A percentile compares a stretch with the other conserved stretches of the same genome.
phyloP scores from a whole-genome alignment of 1,140 invertebrate species.

The Frieseomelitta varia region DNA sequence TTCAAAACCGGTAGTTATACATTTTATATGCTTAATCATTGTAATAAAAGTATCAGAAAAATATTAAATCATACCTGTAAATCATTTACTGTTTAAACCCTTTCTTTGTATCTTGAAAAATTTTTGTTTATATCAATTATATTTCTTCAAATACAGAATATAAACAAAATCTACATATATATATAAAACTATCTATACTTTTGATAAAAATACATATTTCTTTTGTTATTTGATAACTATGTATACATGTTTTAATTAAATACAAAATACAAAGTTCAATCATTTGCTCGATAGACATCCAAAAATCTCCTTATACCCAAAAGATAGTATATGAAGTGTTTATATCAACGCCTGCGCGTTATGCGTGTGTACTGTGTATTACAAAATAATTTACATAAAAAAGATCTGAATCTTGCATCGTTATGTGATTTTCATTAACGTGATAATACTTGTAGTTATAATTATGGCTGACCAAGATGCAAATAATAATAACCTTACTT shows the following conservation, averaged over 20 bases:
- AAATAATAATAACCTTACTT: conserved; percentile 60
- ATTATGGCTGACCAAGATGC: conserved; percentile 70
- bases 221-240: not conserved
- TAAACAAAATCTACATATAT: not conserved
- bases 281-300: not conserved
- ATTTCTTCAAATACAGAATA: not conserved
- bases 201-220: not conserved
- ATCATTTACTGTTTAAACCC: not conserved
- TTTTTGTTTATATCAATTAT: not conserved
- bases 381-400: conserved; percentile 53
- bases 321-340: conserved; percentile 22
- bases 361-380: conserved; percentile 42
- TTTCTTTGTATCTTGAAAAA: not conserved
- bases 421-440: conserved; percentile 27
- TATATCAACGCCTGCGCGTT: conserved; percentile 43
- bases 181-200: not conserved
- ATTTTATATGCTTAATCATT: conserved; percentile 34
- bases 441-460: not conserved
- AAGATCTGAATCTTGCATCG: conserved; percentile 10
- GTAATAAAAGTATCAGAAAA: conserved; percentile 22
- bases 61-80: not conserved
- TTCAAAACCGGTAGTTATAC: conserved; percentile 49
- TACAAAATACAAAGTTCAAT: conserved; percentile 35
- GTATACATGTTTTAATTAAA: not conserved
- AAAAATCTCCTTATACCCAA: not conserved